Percentiles rank a stretch among this genome's conserved stretches.
Evolutionary conservation across 2,888 invertebrate genomes (phyloP).

Genomic region (Seira sanloemensis): DNA sequence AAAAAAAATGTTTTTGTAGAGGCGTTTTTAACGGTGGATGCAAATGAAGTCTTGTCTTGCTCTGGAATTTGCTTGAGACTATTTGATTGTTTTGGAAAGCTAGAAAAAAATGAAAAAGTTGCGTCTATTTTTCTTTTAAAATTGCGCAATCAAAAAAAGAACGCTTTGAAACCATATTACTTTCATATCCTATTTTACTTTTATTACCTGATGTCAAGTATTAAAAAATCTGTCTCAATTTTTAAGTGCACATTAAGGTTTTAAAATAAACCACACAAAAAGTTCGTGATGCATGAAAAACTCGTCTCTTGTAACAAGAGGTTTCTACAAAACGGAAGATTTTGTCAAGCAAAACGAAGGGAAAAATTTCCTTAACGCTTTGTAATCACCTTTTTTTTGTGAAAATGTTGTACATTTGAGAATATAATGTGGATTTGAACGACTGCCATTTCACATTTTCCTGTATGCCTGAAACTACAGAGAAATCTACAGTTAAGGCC

Average conservation of each 20-base stretch:
- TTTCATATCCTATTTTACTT: background rate
- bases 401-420: too few relatives aligned
- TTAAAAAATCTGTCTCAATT: background rate
- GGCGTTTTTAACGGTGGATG: too few relatives aligned
- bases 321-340: conserved; percentile 9
- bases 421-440: background rate
- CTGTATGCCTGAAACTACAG: background rate
- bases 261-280: conserved; percentile 1
- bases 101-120: too few relatives aligned
- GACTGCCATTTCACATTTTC: background rate
- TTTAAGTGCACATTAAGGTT: background rate
- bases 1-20: too few relatives aligned
- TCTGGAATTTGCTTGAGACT: too few relatives aligned
- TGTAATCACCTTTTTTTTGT: conserved; percentile 16
- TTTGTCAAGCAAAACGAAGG: conserved; percentile 16
- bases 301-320: background rate
- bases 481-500: background rate
- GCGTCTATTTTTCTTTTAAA: too few relatives aligned
- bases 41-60: too few relatives aligned
- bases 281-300: conserved; percentile 15
- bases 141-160: too few relatives aligned
- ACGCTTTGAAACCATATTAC: too few relatives aligned
- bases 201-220: background rate
- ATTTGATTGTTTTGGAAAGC: too few relatives aligned
- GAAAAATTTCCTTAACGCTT: conserved; percentile 1